Evolutionary conservation across 2,797 vertebrate genomes (phyloP).

Genomic region (Simalia tracyae): DNA sequence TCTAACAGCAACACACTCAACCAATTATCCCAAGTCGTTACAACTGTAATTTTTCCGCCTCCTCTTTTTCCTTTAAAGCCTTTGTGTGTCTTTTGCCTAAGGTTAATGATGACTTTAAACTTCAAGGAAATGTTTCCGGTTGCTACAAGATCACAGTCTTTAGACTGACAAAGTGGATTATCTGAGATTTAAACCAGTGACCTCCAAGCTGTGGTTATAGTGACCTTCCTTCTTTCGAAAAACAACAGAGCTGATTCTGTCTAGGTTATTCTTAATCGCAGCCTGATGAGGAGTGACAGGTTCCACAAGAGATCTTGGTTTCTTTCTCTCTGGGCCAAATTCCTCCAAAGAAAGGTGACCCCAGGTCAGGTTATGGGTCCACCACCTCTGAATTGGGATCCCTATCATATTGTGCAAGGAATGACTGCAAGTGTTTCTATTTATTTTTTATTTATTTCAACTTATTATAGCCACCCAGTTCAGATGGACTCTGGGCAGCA

Average conservation of each 20-base stretch:
- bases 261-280: slow-evolving; percentile 70
- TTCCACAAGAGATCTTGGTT: slow-evolving; percentile 65
- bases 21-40: slow-evolving; percentile 64
- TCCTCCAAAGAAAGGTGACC: slow-evolving; percentile 55
- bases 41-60: slow-evolving; percentile 54
- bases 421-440: no score
- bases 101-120: slow-evolving; percentile 72
- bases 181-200: slow-evolving; percentile 69
- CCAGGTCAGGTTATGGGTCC: slow-evolving; percentile 48
- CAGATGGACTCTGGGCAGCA: background rate
- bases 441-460: background rate
- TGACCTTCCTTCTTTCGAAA: slow-evolving; percentile 64
- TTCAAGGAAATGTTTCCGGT: slow-evolving; percentile 67
- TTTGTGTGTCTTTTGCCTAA: slow-evolving; percentile 54
- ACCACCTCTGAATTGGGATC: slow-evolving; percentile 52
- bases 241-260: slow-evolving; percentile 56
- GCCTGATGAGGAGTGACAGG: slow-evolving; percentile 59
- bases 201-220: slow-evolving; percentile 68
- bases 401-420: slow-evolving; percentile 28
- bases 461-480: background rate
- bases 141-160: slow-evolving; percentile 67
- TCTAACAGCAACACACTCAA: slow-evolving; percentile 49
- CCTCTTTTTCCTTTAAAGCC: slow-evolving; percentile 17
- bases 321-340: slow-evolving; percentile 62
- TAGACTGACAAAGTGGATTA: slow-evolving; percentile 73